Percentiles rank a stretch among this genome's conserved stretches.
Conservation (phyloP, 2,888 invertebrate genomes). For the Selenia dentaria region DNA sequence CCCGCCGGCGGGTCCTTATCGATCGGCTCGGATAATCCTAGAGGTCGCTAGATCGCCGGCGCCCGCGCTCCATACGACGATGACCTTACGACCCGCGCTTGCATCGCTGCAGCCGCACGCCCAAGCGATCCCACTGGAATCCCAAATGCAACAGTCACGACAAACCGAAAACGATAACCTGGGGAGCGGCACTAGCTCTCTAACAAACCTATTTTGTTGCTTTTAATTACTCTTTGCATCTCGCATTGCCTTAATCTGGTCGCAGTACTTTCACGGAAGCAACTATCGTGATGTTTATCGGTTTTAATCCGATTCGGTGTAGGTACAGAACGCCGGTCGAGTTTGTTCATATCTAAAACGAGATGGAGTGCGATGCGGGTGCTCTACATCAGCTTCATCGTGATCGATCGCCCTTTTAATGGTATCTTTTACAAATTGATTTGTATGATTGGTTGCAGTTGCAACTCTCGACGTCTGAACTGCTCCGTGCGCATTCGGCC, state of each 20-base stretch:
- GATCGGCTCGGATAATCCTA: slow-evolving; percentile 76
- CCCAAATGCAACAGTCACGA: slow-evolving; percentile 73
- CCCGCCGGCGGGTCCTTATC: slow-evolving; percentile 60
- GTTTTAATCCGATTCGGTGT: slow-evolving; percentile 31
- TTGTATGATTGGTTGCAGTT: slow-evolving; percentile 55
- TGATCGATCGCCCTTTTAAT: slow-evolving; percentile 64
- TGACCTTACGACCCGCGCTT: slow-evolving; percentile 55
- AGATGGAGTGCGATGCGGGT: slow-evolving; percentile 48
- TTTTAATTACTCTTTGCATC: slow-evolving; percentile 36
- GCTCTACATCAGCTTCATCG: slow-evolving; percentile 52
- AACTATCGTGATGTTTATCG: slow-evolving; percentile 23
- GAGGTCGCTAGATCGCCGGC: slow-evolving; percentile 66
- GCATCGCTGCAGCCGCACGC: slow-evolving; percentile 34
- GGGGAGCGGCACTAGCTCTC: slow-evolving; percentile 43
- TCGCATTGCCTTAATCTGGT: slow-evolving; percentile 12
- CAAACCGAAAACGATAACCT: slow-evolving; percentile 41
- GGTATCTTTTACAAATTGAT: slow-evolving; percentile 63
- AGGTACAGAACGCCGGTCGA: slow-evolving; percentile 35
- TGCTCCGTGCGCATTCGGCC: slow-evolving; percentile 48
- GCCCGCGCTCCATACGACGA: slow-evolving; percentile 54
- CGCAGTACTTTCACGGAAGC: slow-evolving; percentile 26
- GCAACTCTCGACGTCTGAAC: slow-evolving; percentile 47
- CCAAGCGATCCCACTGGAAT: slow-evolving; percentile 53
- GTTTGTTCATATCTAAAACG: slow-evolving; percentile 51
- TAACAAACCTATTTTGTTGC: slow-evolving; percentile 26